Conservation (phyloP, 2,113 vertebrate species). For the Otolemur garnettii region DNA sequence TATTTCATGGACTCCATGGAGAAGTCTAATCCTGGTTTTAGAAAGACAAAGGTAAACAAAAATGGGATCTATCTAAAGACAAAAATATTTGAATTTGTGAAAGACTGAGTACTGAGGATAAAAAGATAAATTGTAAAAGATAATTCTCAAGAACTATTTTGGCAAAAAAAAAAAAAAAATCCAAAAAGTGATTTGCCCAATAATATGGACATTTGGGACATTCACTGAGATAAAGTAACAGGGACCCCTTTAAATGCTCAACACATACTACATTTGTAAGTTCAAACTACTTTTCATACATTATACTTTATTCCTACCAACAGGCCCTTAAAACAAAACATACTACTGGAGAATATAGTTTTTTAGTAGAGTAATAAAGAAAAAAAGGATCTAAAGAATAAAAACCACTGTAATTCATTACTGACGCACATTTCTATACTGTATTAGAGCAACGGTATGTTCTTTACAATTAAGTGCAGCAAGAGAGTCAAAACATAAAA, state of each 20-base stretch:
- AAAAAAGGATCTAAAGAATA: not conserved
- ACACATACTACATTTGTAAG: not conserved
- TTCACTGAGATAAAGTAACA: not conserved
- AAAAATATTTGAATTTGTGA: not conserved
- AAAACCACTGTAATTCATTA: not conserved
- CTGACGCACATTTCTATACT: not conserved
- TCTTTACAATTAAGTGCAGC: not conserved
- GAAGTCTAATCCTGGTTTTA: not conserved
- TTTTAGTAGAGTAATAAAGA: no score
- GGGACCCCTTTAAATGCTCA: not conserved
- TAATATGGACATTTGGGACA: not conserved
- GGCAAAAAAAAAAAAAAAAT: no score
- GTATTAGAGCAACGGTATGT: not conserved
- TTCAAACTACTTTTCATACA: not conserved
- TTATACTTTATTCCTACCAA: not conserved
- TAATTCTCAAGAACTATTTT: not conserved
- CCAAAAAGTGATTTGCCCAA: no score
- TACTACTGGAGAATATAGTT: not conserved
- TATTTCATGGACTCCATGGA: no score
- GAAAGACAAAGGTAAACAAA: not conserved
- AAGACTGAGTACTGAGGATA: not conserved
- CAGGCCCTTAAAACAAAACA: not conserved
- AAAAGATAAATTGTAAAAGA: not conserved
- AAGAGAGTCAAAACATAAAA: not conserved
- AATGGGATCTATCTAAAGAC: not conserved